These are phyloP conservation scores for Zaprionus taronus DNA, from an alignment of 1,140 invertebrate species.

Conservation along the genomic window DNA sequence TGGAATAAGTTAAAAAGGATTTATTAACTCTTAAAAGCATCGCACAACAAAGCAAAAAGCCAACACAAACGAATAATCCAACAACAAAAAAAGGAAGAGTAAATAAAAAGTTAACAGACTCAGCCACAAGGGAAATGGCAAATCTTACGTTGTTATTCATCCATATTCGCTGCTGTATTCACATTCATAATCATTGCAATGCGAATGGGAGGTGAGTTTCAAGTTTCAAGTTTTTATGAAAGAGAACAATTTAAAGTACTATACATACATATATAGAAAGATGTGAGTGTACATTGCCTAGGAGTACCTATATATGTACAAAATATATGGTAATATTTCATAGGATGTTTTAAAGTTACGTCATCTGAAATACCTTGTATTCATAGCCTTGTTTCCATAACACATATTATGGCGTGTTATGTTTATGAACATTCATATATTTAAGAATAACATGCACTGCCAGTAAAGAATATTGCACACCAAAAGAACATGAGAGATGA, in stretches of 20 bases:
- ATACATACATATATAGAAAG: too few relatives aligned
- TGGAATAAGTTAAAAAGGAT: conserved; percentile 81
- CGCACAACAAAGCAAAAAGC: conserved; percentile 73
- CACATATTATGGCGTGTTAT: too few relatives aligned
- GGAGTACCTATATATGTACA: too few relatives aligned
- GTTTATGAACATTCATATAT: neutral
- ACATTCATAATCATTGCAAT: neutral
- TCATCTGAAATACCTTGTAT: neutral
- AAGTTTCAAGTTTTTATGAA: neutral
- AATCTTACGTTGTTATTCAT: conserved; percentile 35
- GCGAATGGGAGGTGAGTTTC: neutral
- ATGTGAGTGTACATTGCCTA: too few relatives aligned
- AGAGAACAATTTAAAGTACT: neutral
- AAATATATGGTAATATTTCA: too few relatives aligned
- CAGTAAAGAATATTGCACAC: conserved; percentile 68
- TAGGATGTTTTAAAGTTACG: neutral
- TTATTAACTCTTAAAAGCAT: conserved; percentile 82
- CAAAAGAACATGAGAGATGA: conserved; percentile 55
- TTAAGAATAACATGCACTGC: conserved; percentile 61
- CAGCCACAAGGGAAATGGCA: conserved; percentile 15
- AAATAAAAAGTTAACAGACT: conserved; percentile 33
- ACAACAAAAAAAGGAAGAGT: conserved; percentile 10
- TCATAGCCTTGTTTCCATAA: neutral
- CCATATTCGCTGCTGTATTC: neutral
- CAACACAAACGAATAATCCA: conserved; percentile 42